Base-by-base conservation (phyloP, 1,140 invertebrate species). In the Steinernema khuongi region DNA sequence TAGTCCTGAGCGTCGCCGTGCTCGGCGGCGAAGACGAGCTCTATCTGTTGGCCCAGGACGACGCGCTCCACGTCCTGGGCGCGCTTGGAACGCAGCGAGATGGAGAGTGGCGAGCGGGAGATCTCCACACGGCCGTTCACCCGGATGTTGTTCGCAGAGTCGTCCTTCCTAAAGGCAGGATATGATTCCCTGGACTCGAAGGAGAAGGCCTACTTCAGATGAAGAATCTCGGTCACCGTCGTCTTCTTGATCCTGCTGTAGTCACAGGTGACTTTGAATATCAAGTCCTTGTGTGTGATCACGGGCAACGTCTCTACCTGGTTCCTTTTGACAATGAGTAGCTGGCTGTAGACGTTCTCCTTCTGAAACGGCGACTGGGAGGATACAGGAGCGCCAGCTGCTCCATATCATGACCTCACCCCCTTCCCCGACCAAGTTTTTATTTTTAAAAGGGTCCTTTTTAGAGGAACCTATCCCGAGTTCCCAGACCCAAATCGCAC, bases 301-400 rank as follows among this genome's bases (percentile, higher is more conserved):
- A 60, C 50, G 11, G 50, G 50, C 14, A 22, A 22, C 50, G 11
- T 22, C 19, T 60, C 50, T 22, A 60, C 50, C 19, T 22, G 7
- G 50, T 60, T 60, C 50, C 50, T 60, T 22, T 60, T 60, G 14
- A 60, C 50, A 4, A 60, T 22, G 50, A 60, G 14, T 22, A 60
- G 22, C 50, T 60, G 50, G 19, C 50, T 60, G 50, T n/a, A 60
- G 50, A 60, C 50, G 50, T 60, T 26, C 50, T 60, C 22, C 2
- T 22, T 7, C 50, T 60, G 50, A 7, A 26, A 60, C 4, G n/a
- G n/a, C n/a, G n/a, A n/a, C n/a, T n/a, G n/a, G n/a, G n/a, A n/a
- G n/a, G n/a, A n/a, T n/a, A n/a, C n/a, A n/a, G 22, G 11, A 17
- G 14, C 50, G 19, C 26, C 50, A 60, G 22, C 14, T 60, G 11